Evolutionary conservation across 1,140 invertebrate genomes (phyloP), one percentile per base, ranked within the genome.

Genomic region (Drosophila quadrilineata): DNA sequence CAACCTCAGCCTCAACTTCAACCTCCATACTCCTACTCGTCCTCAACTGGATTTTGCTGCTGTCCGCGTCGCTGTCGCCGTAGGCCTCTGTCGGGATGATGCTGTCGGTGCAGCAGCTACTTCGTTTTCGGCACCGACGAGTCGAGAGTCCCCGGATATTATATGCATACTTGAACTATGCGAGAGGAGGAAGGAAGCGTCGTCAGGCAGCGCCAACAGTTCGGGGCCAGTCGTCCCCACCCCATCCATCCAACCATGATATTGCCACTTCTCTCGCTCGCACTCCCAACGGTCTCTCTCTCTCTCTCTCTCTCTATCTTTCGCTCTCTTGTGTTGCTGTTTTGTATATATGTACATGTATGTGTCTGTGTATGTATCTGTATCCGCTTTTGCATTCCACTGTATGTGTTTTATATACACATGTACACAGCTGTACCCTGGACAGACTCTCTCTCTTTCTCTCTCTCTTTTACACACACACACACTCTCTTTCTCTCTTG

Each of bases 91-190:
- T 69, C 70, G 65, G 72, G 72, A 50, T 71, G 71, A 49, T 74
- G 33, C 16, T 38, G 10, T 36, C 46, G 38, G 22, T 60, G 35
- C 22, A 46, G 64, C 57, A 62, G 50, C 29, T 79, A 53, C 38
- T 80, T 73, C 50, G 74, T 82, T 82, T 85, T 69, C 60, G 77
- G 79, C 41, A 74, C 57, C 74, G 79, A 84, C 69, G 58, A 65
- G 63, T 46, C 50, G 35, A 31, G 41, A 59, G 57, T 60, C 75
- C 79, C 79, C 79, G 79, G 79, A 84, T 85, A 84, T 84, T 84
- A 84, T 84, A 84, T 84, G 79, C 79, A 84, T 84, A 85, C 79
- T 84, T 84, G 79, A 84, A 85, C 79, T 79, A 84, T 84, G 79
- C 77, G 74, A 73, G n/a, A n/a, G n/a, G n/a, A n/a, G 74, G 62